These are phyloP conservation scores for Tyto alba DNA, from an alignment of 2,113 vertebrate species.

Conservation along the genomic window DNA sequence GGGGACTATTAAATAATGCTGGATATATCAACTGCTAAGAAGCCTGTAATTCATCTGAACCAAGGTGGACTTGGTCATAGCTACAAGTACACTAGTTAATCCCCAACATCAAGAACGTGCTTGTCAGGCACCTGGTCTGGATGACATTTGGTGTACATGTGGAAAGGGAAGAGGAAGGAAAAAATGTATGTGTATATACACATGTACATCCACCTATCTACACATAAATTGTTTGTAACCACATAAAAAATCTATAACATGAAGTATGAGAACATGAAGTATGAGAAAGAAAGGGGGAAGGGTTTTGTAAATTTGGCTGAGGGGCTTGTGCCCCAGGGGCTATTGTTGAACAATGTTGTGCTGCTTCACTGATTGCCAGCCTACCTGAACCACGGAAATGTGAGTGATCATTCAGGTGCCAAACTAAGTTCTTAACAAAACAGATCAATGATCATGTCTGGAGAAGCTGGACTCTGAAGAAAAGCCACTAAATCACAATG, in stretches of 20 bases:
- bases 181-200: not conserved
- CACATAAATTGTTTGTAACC: not conserved
- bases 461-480: not conserved
- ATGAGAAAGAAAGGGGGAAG: not conserved
- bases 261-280: not conserved
- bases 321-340: not conserved
- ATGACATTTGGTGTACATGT: not conserved
- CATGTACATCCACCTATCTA: not conserved
- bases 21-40: not conserved
- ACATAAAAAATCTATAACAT: not conserved
- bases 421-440: not conserved
- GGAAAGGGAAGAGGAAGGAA: not conserved
- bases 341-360: not conserved
- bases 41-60: not conserved
- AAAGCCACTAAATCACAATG: not conserved
- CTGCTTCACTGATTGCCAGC: not conserved
- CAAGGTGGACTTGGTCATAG: not conserved
- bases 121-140: not conserved
- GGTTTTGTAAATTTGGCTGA: not conserved
- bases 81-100: not conserved
- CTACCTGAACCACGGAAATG: not conserved
- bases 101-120: not conserved
- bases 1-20: not conserved
- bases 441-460: not conserved
- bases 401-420: rapidly evolving